Evolutionary conservation across 2,113 vertebrate species (phyloP).

Genomic region (Camelus bactrianus): DNA sequence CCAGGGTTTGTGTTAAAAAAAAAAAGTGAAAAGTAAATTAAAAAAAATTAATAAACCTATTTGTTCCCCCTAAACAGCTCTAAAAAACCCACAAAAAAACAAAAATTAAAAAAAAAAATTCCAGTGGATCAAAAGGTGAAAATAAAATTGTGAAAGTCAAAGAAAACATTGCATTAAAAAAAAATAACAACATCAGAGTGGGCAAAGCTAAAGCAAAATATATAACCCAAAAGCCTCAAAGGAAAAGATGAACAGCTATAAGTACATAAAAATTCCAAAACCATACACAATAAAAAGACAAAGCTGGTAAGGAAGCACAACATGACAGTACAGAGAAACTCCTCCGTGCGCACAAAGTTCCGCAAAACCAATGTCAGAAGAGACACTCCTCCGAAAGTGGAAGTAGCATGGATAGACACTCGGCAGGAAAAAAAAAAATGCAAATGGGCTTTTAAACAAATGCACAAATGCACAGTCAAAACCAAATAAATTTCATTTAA

Average conservation of each 20-base stretch:
- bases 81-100: too few species aligned
- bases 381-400: background rate
- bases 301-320: background rate
- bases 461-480: background rate
- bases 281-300: background rate
- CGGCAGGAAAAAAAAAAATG: background rate
- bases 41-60: too few species aligned
- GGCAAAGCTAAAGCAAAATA: background rate
- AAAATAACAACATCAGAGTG: background rate
- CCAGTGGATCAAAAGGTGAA: background rate
- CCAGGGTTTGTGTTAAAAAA: too few species aligned
- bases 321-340: background rate
- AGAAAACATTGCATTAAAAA: background rate
- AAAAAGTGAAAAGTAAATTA: too few species aligned
- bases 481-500: background rate
- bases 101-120: too few species aligned
- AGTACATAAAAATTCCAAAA: conserved; percentile 14
- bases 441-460: background rate
- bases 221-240: background rate
- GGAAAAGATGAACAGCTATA: background rate
- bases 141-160: background rate
- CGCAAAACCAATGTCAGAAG: background rate
- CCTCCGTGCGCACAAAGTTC: background rate
- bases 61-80: too few species aligned
- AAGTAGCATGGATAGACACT: background rate